Evolutionary conservation across 2,113 vertebrate genomes (phyloP).

Genomic region (Notechis scutatus): DNA sequence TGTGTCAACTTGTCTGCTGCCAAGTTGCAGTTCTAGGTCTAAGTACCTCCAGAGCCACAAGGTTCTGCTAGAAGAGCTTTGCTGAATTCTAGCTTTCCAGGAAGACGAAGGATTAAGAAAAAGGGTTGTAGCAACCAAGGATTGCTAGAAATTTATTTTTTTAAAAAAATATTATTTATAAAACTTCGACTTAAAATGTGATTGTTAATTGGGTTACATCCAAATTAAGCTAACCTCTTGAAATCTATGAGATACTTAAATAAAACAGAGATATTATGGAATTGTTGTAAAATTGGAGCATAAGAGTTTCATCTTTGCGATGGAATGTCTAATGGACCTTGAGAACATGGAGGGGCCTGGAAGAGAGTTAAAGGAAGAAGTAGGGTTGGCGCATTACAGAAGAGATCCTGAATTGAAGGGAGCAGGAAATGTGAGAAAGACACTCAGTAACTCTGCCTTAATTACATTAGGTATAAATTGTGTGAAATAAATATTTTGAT

Average conservation of each 20-base stretch:
- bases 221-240: neutral
- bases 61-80: neutral
- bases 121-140: neutral
- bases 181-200: neutral
- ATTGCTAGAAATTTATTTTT: neutral
- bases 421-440: neutral
- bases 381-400: neutral
- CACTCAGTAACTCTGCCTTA: neutral
- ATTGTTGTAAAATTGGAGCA: neutral
- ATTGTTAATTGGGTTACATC: neutral
- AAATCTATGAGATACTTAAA: neutral
- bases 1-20: neutral
- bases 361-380: neutral
- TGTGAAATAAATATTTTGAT: neutral
- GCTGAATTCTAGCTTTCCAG: neutral
- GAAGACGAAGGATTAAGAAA: neutral
- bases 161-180: neutral
- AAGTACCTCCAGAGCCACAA: neutral
- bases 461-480: neutral
- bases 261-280: neutral
- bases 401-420: neutral
- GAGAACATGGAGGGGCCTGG: neutral
- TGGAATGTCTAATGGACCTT: neutral
- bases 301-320: neutral
- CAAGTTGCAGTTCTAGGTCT: neutral